Base-by-base conservation (phyloP, 2,113 vertebrate species). In the Eurypyga helias region DNA sequence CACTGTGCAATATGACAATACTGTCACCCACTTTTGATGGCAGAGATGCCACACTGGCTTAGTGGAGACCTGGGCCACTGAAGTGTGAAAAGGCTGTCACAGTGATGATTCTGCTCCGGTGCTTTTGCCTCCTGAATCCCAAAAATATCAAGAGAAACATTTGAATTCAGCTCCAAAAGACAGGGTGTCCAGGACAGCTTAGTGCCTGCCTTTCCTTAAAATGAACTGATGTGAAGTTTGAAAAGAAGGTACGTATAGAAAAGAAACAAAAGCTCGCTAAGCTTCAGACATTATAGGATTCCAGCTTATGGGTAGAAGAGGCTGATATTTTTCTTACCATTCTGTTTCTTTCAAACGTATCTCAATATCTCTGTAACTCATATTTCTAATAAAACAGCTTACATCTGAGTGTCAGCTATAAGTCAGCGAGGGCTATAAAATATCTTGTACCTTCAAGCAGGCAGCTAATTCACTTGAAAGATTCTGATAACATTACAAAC, bases 11-110 rank as follows among this genome's bases (percentile, higher is more conserved):
- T 83, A 43, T 60, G 79, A 89, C 88, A 84, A 64, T 28, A n/a
- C 21, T 48, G 45, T 60, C 88, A 78, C 26, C 45, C 51, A 19
- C 57, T 87, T 93, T 73, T 90, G 72, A 89, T n/a, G 62, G 41
- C n/a, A 92, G 88, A 84, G 69, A 67, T 67, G 52, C 26, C 5
- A 6, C 67, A 57, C 26, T 83, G 77, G 55, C 43, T 95, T 83
- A 81, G 55, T 6, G 25, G 29, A 34, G 43, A 92, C 46, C 34
- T 67, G 43, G 31, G 67, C 55, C 69, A 87, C 55, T 76, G 90
- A 76, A 84, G 67, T 61, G 73, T 95, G 81, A 92, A 90, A 87
- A 79, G 45, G 52, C 80, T 95, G 93, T 94, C 96, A 96, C 33
- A 84, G 61, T 16, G 45, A 87, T 89, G 69, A 87, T 93, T 92